Evolutionary conservation across 2,888 invertebrate genomes (phyloP), one percentile per base, ranked within the genome.

Genomic region (Cheilosia vernalis): DNA sequence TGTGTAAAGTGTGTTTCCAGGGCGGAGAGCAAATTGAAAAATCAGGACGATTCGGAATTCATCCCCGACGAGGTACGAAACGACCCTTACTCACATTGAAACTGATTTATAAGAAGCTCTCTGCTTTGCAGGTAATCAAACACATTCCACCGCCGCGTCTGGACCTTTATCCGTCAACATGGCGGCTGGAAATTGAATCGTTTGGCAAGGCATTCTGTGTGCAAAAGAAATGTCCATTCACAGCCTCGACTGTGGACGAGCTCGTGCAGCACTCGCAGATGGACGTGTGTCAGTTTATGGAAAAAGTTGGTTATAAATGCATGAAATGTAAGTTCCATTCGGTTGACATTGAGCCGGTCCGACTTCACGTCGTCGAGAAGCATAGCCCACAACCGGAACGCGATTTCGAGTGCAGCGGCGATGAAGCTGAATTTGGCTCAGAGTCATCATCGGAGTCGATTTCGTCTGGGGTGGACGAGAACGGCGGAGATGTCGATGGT

Each of bases 1-100:
- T 19, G 5, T 42, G 9, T 17, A 33, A 21, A 42, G 55, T 78
- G 40, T 27, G 49, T 37, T 67, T 85, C 0, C 70, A 90, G 91
- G 70, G 92, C 92, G 15, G 92, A 92, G 87, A 87, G 80, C 6
- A 90, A 89, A 30, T 61, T 91, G 4, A 91, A 89, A 70, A 88
- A 86, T 13, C 79, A 91, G 24, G 89, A 89, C 3, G 87, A 74
- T 5, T 4, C 19, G 19, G 81, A 81, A 15, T 61, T 85, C 61
- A n/a, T 24, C 21, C 61, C 85, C 10, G 85, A 85, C 2, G 85
- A 85, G 58, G 85, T 80, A 37, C n/a, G 42, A 44, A 47, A 15
- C 19, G 10, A n/a, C 1, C 10, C 17, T 21, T 19, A 13, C 17
- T 10, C 33, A 33, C 10, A 10, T 40, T 17, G 37, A 3, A 7